Evolutionary conservation across 1,140 invertebrate species (phyloP).

Genomic region (Myzus persicae): DNA sequence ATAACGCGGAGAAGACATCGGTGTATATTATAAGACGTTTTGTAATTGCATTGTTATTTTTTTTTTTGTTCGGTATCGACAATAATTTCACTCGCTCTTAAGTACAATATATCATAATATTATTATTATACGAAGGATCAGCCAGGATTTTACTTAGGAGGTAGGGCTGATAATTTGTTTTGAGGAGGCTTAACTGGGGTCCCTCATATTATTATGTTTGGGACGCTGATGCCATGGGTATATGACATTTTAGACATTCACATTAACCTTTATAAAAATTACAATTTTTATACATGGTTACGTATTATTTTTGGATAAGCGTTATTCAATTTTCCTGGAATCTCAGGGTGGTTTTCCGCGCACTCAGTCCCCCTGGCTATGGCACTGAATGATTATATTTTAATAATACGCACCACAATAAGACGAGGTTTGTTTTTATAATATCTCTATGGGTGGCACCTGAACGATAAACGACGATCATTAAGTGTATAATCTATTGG

Average conservation of each 20-base stretch:
- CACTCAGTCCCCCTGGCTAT: neutral
- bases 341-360: neutral
- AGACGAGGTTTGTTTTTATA: neutral
- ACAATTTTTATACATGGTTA: neutral
- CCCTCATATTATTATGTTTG: neutral
- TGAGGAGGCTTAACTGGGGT: neutral
- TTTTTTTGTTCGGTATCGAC: neutral
- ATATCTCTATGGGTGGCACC: neutral
- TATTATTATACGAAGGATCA: neutral
- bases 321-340: neutral
- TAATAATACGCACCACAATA: neutral
- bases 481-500: too few relatives aligned
- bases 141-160: neutral
- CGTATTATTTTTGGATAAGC: neutral
- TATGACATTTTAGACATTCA: neutral
- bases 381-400: neutral
- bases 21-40: neutral
- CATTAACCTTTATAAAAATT: neutral
- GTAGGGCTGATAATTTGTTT: neutral
- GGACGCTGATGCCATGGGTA: neutral
- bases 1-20: constrained; percentile 33
- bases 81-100: neutral
- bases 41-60: neutral
- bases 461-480: neutral
- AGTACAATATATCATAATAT: neutral